A percentile compares a stretch with the other conserved stretches of the same genome.
Evolutionary conservation across 2,888 invertebrate species (phyloP).

Genomic region (Dynastes tityus): DNA sequence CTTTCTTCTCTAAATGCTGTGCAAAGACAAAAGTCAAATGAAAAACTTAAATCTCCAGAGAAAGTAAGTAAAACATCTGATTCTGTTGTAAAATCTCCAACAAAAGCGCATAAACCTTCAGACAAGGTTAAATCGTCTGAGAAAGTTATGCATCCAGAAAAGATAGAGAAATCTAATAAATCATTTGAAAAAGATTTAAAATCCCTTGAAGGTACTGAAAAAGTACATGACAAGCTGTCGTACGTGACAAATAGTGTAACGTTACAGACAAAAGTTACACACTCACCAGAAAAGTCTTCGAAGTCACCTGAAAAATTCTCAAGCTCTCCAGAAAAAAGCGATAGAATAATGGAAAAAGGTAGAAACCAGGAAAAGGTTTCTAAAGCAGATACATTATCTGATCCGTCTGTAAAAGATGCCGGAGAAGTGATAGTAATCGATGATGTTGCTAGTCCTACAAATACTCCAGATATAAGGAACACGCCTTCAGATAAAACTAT

Average conservation of each 20-base stretch:
- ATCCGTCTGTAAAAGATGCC: slow-evolving; percentile 53
- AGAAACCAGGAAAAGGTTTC: slow-evolving; percentile 49
- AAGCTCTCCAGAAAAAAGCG: slow-evolving; percentile 38
- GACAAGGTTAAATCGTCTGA: slow-evolving; percentile 59
- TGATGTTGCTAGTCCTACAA: neutral
- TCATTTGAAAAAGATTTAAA: slow-evolving; percentile 13
- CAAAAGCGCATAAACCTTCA: slow-evolving; percentile 55
- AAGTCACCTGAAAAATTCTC: slow-evolving; percentile 37
- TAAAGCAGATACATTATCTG: slow-evolving; percentile 43
- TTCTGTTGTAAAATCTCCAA: slow-evolving; percentile 45
- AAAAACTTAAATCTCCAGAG: slow-evolving; percentile 50
- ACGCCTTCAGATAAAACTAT: slow-evolving; percentile 54
- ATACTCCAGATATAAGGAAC: slow-evolving; percentile 23
- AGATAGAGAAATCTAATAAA: slow-evolving; percentile 11
- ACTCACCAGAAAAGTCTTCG: slow-evolving; percentile 45
- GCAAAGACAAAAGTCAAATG: slow-evolving; percentile 33
- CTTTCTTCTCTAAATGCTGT: neutral
- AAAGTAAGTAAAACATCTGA: slow-evolving; percentile 54
- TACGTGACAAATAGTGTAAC: neutral
- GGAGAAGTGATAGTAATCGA: slow-evolving; percentile 32
- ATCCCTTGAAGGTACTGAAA: neutral
- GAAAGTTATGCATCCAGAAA: slow-evolving; percentile 17
- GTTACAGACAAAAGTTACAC: slow-evolving; percentile 33
- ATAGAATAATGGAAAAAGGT: slow-evolving; percentile 44
- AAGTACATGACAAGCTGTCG: neutral